Percentiles rank a stretch among this genome's conserved stretches.
phyloP scores from a whole-genome alignment of 2,888 invertebrate species.

The Rutpela maculata region DNA sequence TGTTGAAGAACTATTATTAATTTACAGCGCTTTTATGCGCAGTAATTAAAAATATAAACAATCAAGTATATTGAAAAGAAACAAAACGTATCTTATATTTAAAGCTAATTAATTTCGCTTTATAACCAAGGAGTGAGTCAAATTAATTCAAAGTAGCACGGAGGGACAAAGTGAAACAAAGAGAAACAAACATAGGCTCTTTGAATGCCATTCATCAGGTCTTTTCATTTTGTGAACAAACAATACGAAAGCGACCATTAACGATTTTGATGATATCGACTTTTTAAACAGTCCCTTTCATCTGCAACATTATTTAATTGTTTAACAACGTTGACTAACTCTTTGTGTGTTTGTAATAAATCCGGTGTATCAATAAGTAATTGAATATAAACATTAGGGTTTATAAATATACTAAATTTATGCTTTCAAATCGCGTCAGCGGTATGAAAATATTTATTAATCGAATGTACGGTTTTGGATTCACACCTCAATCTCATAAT shows the following conservation, averaged over 20 bases:
- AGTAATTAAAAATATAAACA: constrained; percentile 12
- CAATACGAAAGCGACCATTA: constrained; percentile 26
- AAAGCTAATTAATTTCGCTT: constrained; percentile 29
- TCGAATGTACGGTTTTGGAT: constrained; percentile 23
- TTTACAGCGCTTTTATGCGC: neutral
- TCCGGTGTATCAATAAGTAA: constrained; percentile 42
- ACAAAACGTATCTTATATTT: constrained; percentile 5
- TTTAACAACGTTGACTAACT: constrained; percentile 38
- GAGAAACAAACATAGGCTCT: constrained; percentile 29
- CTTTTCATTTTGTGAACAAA: constrained; percentile 28
- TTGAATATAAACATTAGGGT: constrained; percentile 42
- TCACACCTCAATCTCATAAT: constrained; percentile 34
- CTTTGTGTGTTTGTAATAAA: constrained; percentile 37
- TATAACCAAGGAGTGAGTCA: constrained; percentile 20
- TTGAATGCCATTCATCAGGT: constrained; percentile 31
- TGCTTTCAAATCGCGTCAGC: constrained; percentile 35
- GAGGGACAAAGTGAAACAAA: constrained; percentile 18
- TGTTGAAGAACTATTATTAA: neutral
- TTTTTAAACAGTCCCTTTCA: constrained; percentile 35
- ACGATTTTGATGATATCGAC: constrained; percentile 32
- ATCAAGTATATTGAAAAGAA: neutral
- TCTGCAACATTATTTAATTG: constrained; percentile 36
- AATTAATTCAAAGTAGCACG: constrained; percentile 30
- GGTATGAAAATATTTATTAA: constrained; percentile 39
- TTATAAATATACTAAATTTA: constrained; percentile 41